phyloP scores from a whole-genome alignment of 2,113 vertebrate genomes.

The Ursus arctos region DNA sequence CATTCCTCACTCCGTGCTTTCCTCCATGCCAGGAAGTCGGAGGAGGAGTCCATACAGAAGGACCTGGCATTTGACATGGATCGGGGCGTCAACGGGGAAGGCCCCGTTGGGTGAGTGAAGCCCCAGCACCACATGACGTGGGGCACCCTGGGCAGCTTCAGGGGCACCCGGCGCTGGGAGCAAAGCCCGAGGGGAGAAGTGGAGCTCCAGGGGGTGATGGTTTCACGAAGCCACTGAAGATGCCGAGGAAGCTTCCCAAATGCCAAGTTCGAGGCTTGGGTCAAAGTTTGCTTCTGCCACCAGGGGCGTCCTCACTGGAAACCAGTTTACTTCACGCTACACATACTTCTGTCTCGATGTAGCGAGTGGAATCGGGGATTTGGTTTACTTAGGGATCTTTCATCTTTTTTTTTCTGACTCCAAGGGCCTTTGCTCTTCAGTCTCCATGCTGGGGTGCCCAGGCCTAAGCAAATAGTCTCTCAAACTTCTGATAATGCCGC shows the following conservation, averaged over 20 bases:
- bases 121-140: accelerated
- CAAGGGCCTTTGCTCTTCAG: not conserved
- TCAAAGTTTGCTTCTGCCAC: not conserved
- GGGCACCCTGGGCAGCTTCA: accelerated
- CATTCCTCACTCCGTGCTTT: not conserved
- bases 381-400: not conserved
- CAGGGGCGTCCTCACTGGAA: not conserved
- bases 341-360: accelerated
- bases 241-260: not conserved
- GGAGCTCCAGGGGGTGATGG: not conserved
- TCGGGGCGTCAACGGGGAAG: not conserved
- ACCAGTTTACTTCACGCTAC: not conserved
- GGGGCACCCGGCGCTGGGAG: not conserved
- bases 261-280: not conserved
- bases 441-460: not conserved
- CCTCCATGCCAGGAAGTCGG: conserved; percentile 61
- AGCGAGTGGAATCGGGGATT: not conserved
- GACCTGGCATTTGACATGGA: not conserved
- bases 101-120: conserved; percentile 57
- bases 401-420: not conserved
- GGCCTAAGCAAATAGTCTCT: not conserved
- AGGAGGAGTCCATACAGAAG: conserved; percentile 48
- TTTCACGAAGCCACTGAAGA: not conserved
- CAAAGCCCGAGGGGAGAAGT: not conserved
- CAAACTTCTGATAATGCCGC: not conserved